phyloP scores from a whole-genome alignment of 1,140 invertebrate genomes.

The Drosophila sulfurigaster region DNA sequence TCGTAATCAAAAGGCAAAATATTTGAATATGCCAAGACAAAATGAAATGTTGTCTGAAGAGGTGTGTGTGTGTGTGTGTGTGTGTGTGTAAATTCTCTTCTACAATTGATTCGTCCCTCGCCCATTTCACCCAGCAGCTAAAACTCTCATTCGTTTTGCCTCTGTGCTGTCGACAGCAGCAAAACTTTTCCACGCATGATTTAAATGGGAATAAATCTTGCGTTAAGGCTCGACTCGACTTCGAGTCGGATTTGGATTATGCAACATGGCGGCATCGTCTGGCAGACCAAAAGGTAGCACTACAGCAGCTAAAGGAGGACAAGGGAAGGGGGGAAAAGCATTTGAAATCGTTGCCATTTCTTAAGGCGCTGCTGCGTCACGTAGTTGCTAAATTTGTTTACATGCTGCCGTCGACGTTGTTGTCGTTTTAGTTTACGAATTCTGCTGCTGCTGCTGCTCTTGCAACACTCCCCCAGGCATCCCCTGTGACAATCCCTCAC shows the following conservation, averaged over 20 bases:
- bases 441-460: conserved; percentile 3
- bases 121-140: not conserved
- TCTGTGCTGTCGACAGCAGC: conserved; percentile 58
- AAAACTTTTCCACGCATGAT: conserved; percentile 81
- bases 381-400: conserved; percentile 81
- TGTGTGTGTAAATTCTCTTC: not conserved
- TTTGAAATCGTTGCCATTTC: conserved; percentile 33
- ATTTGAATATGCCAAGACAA: conserved; percentile 73
- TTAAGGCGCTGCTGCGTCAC: conserved; percentile 65
- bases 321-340: not conserved
- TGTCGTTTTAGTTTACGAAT: conserved; percentile 51
- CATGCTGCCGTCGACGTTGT: conserved; percentile 53
- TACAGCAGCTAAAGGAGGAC: conserved; percentile 28
- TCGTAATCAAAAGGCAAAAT: conserved; percentile 79
- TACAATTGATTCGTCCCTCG: not conserved
- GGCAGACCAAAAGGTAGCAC: conserved; percentile 23
- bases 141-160: conserved; percentile 33
- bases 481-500: not conserved
- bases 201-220: conserved; percentile 82
- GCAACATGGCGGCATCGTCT: conserved; percentile 33
- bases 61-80: conserved; percentile 1
- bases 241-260: conserved; percentile 63
- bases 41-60: conserved; percentile 56
- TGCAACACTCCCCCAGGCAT: conserved; percentile 7
- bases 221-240: conserved; percentile 69